A percentile compares a stretch with the other conserved stretches of the same genome.
These are phyloP conservation scores for Phainopepla nitens DNA, from an alignment of 2,113 vertebrate species.

Conservation along the genomic window DNA sequence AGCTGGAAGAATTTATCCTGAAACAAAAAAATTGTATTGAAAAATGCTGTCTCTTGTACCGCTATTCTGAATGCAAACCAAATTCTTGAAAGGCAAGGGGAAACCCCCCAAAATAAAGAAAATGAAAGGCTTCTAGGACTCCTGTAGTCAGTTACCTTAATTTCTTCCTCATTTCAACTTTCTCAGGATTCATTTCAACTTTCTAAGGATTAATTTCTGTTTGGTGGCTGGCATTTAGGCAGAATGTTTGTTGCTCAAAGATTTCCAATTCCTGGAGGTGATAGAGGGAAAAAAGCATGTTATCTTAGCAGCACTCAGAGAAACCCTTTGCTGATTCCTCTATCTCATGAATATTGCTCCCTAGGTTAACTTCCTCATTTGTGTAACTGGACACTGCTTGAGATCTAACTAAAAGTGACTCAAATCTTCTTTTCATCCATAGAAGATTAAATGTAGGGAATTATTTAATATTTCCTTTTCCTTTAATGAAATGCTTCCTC, in stretches of 20 bases:
- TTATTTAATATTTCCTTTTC: background rate
- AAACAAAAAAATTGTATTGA: background rate
- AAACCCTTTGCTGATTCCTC: background rate
- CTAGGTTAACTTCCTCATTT: background rate
- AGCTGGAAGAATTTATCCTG: constrained; percentile 8
- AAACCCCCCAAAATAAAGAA: no score
- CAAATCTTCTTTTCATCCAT: background rate
- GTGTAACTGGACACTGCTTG: background rate
- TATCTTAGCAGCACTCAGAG: background rate
- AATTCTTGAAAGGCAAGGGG: background rate
- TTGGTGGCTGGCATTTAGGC: background rate
- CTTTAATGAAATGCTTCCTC: background rate
- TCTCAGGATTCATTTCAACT: background rate
- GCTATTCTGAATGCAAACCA: background rate
- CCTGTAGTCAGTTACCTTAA: background rate
- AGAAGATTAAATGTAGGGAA: background rate
- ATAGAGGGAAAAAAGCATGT: background rate
- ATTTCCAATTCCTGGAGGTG: background rate
- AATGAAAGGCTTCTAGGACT: background rate
- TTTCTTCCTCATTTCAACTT: background rate
- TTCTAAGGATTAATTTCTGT: background rate
- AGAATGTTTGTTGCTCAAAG: background rate
- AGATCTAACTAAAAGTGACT: background rate
- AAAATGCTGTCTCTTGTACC: background rate
- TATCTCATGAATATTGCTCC: background rate